Base-by-base conservation (phyloP, 2,113 vertebrate genomes). In the Miniopterus natalensis region DNA sequence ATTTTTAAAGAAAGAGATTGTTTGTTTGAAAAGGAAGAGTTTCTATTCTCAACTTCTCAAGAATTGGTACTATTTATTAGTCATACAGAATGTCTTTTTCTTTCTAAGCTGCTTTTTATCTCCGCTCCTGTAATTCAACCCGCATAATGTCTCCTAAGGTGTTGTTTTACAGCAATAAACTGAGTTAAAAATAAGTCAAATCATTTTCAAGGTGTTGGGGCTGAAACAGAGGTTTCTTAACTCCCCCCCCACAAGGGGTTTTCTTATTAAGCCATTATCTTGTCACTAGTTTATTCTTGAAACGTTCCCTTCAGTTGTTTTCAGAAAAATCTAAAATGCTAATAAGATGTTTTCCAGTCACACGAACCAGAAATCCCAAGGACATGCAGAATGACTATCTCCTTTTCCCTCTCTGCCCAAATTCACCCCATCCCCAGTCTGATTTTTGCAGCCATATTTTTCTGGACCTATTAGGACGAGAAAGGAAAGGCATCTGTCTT, bases 301-400 rank as follows among this genome's bases (percentile, higher is more conserved):
- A 27, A 86, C 92, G 3, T 85, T 92, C 78, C 21, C 13, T 59
- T 94, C 36, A 25, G 7, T 78, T 91, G n/a, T 45, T 93, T 92
- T 84, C 49, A 77, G n/a, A 80, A 53, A 84, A 85, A 29, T 51
- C 36, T 49, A 42, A 90, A 96, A 70, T 95, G 49, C 57, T 78
- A 79, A 12, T 51, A 91, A 70, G 13, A 57, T 77, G 31, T 75
- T 87, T 97, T 84, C 31, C 59, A 75, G 80, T 80, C 36, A 13
- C 40, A 92, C 79, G 55, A 80, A 63, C 88, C 79, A 85, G n/a
- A 94, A 92, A 77, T 87, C 89, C n/a, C n/a, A 95, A 91, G n/a
- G 53, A 57, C 8, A 81, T 17, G 81, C 23, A 66, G 20, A 79
- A 68, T 73, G 21, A 89, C 49, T 75, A 57, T 13, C 10, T 49